Conservation (phyloP, 2,113 vertebrate species). For the Sceloporus tristichus region DNA sequence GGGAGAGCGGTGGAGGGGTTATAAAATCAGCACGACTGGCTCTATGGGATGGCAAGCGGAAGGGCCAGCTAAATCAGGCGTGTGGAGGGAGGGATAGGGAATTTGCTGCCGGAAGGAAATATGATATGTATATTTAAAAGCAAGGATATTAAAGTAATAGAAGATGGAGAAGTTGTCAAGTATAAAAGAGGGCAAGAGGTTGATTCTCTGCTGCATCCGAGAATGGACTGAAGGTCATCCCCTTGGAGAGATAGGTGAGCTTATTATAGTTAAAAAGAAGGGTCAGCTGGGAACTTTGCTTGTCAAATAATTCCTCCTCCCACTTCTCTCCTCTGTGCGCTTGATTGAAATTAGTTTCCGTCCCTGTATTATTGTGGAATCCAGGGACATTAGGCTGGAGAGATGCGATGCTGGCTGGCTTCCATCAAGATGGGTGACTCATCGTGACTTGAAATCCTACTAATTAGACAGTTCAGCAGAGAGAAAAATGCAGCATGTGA, state of each 20-base stretch:
- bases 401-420: not conserved
- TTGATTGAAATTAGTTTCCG: not conserved
- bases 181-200: slow-evolving; percentile 6
- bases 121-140: slow-evolving; percentile 21
- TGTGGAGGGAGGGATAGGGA: not conserved
- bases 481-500: not conserved
- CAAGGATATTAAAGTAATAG: slow-evolving; percentile 32
- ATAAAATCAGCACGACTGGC: slow-evolving; percentile 71
- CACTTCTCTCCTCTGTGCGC: too few species aligned
- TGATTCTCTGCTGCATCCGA: too few species aligned
- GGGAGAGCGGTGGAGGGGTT: slow-evolving; percentile 24
- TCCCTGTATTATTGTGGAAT: not conserved
- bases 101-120: slow-evolving; percentile 14
- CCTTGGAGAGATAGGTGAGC: slow-evolving; percentile 46
- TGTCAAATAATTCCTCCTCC: rapidly evolving
- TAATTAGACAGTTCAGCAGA: not conserved
- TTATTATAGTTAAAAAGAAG: slow-evolving; percentile 39
- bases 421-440: slow-evolving; percentile 5
- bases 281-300: slow-evolving; percentile 9
- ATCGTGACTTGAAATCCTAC: not conserved
- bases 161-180: slow-evolving; percentile 45
- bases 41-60: slow-evolving; percentile 53
- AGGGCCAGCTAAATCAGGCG: slow-evolving; percentile 31
- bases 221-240: not conserved
- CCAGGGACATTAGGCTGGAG: not conserved